A percentile compares a stretch with the other conserved stretches of the same genome.
Evolutionary conservation across 2,113 vertebrate species (phyloP).

Genomic region (Grammatotria lemairii): DNA sequence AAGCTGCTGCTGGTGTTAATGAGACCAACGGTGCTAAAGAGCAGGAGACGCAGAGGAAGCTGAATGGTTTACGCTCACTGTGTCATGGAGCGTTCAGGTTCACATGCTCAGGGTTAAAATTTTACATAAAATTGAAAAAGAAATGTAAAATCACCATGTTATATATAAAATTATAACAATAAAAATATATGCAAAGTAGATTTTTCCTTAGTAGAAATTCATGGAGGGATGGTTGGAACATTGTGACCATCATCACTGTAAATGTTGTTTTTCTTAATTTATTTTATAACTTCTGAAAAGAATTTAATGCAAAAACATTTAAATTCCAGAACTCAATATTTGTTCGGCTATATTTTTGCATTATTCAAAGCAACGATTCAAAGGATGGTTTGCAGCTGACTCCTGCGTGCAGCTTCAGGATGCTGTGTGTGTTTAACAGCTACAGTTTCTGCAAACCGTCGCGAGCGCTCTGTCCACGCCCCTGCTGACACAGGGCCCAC

Average conservation of each 20-base stretch:
- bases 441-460: neutral
- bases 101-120: neutral
- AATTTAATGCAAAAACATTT: neutral
- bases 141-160: neutral
- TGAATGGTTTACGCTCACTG: accelerated
- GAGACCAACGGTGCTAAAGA: accelerated
- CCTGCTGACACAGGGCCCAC: neutral
- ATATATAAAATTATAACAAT: neutral
- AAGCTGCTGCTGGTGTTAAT: neutral
- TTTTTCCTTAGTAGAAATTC: neutral
- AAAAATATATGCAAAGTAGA: neutral
- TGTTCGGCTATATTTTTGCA: neutral
- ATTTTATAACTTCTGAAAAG: accelerated
- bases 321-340: neutral
- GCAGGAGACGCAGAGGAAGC: accelerated
- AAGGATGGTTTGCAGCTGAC: neutral
- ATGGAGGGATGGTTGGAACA: neutral
- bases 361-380: neutral
- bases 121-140: neutral
- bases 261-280: neutral
- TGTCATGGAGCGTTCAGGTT: accelerated
- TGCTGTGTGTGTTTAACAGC: neutral
- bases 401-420: neutral
- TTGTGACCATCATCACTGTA: neutral
- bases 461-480: neutral